These are phyloP conservation scores for Sitobion miscanthi DNA, from an alignment of 1,140 invertebrate genomes.

Conservation along the genomic window DNA sequence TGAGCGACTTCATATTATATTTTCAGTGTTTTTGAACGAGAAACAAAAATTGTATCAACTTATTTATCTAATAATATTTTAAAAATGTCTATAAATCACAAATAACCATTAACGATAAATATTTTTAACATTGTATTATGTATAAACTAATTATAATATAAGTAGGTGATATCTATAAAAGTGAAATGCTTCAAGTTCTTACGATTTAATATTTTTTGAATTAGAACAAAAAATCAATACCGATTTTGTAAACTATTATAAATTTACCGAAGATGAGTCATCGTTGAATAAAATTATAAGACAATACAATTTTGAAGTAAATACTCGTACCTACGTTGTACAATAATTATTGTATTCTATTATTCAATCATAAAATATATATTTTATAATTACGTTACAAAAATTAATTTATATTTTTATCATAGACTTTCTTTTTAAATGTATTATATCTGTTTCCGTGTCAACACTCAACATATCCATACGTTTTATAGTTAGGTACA, in stretches of 20 bases:
- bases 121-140: background rate
- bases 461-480: background rate
- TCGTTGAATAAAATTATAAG: background rate
- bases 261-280: no score
- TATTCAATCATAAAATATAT: background rate
- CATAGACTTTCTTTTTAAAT: constrained; percentile 4
- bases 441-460: background rate
- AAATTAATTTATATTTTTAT: background rate
- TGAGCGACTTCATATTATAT: no score
- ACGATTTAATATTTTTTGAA: background rate
- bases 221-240: background rate
- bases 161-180: no score
- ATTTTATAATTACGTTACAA: background rate
- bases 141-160: background rate
- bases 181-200: background rate
- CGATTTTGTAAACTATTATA: background rate
- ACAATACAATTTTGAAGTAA: background rate
- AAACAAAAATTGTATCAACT: no score
- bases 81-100: background rate
- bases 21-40: no score
- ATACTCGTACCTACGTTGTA: background rate
- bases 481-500: background rate
- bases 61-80: background rate
- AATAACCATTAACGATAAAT: background rate
- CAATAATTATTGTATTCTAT: background rate